Base-by-base conservation (phyloP, 2,888 invertebrate genomes). In the Embidobia sp. region DNA sequence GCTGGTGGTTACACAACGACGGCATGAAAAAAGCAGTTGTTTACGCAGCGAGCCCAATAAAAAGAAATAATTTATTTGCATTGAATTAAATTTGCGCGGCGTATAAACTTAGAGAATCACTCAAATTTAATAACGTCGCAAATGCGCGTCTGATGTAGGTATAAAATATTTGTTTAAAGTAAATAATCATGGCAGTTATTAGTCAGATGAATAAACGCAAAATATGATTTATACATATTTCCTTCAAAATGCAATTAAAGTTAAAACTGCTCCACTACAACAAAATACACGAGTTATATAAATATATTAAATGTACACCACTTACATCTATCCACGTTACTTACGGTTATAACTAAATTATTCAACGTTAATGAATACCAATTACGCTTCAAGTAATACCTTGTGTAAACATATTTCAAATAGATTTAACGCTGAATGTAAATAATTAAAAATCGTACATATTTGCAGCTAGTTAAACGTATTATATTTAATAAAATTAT, bases 51-150 rank as follows among this genome's bases (percentile, higher is more conserved):
- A 66, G 44, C 29, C 46, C 46, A 29, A 51, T 57, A 66, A 57
- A 57, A 64, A 64, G 72, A 57, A 74, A 44, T 48, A 59, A 74
- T 59, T 66, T 66, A 74, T 74, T 66, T 44, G 29, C 66, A 74
- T 66, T 74, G 66, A 57, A 57, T 73, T 49, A 57, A 74, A 42
- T 51, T 66, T 15, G 31, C 66, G 22, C 15, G 16, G 26, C 57
- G 42, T 18, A 31, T 4, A 29, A 64, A 57, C 33, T 61, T 3
- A 42, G 40, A 27, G 10, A 44, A 69, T 44, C 27, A 29, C 59
- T 51, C 8, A 42, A 26, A 27, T 59, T 42, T 42, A 69, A 49
- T 49, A 19, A 26, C n/a, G 18, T 33, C 37, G 6, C 26, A 8
- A 46, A 46, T 29, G n/a, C 10, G 15, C 31, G 3, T 35, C 1